Conservation (phyloP, 1,140 invertebrate genomes). For the Drosophila nasuta region DNA sequence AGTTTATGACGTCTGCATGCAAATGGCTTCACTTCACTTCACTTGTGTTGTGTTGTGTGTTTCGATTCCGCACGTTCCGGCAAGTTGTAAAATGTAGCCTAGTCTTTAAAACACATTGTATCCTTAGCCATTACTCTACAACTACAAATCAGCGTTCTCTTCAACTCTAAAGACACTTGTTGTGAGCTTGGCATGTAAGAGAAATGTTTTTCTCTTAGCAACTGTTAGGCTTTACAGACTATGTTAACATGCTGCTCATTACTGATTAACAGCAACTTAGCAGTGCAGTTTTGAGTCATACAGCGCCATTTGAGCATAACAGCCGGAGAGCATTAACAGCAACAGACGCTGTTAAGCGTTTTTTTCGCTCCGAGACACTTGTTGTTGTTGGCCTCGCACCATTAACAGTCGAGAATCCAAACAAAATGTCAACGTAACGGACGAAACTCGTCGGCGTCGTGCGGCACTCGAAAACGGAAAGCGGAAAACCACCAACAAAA, state of each 20-base stretch:
- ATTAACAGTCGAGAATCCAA: conserved; percentile 65
- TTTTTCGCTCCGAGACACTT: conserved; percentile 49
- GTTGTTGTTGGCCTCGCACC: conserved; percentile 38
- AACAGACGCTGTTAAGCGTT: neutral
- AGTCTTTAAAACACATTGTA: neutral
- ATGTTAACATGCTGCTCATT: conserved; percentile 2
- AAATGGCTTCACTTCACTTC: conserved; percentile 58
- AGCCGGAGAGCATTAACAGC: conserved; percentile 2
- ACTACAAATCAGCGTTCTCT: conserved; percentile 9
- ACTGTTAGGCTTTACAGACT: conserved; percentile 2
- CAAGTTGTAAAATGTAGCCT: conserved; percentile 1
- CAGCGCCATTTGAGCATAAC: conserved; percentile 22
- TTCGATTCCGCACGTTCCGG: conserved; percentile 51
- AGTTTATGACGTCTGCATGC: conserved; percentile 76
- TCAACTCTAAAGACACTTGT: conserved; percentile 58
- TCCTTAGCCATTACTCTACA: neutral
- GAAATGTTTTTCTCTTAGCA: conserved; percentile 19
- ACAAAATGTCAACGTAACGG: conserved; percentile 72
- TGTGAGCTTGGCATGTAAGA: conserved; percentile 27
- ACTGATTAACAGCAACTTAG: neutral
- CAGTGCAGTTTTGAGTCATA: conserved; percentile 17
- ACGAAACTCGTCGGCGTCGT: conserved; percentile 58
- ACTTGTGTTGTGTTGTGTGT: conserved; percentile 18
- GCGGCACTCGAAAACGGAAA: conserved; percentile 31
- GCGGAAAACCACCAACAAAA: conserved; percentile 3